Evolutionary conservation across 2,797 vertebrate genomes (phyloP).

Genomic region (Falco rusticolus): DNA sequence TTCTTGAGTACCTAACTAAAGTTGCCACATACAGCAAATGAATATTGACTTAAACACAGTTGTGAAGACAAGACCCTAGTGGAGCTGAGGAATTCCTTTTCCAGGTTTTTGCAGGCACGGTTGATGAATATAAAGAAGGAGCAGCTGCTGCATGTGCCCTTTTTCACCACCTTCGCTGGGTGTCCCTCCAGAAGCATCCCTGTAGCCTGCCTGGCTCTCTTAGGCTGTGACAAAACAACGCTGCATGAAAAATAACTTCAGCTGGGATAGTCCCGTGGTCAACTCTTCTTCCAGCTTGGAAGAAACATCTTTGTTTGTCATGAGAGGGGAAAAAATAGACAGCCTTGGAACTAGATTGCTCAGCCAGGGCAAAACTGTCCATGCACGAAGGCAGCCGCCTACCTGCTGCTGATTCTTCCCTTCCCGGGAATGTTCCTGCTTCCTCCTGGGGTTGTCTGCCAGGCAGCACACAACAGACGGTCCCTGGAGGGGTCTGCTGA

Average conservation of each 20-base stretch:
- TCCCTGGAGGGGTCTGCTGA: not conserved
- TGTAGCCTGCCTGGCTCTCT: rapidly evolving
- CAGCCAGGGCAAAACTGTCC: not conserved
- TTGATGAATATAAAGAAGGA: not conserved
- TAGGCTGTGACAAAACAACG: not conserved
- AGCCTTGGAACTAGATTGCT: not conserved
- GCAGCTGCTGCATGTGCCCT: not conserved
- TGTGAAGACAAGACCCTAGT: not conserved
- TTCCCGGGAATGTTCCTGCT: not conserved
- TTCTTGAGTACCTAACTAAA: not conserved
- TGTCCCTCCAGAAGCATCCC: not conserved
- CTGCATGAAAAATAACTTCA: not conserved
- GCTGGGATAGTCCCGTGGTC: not conserved
- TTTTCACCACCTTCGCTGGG: not conserved
- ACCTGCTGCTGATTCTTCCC: not conserved
- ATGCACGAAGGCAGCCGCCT: rapidly evolving
- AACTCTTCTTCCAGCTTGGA: not conserved
- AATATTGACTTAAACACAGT: slow-evolving; percentile 1
- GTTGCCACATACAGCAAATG: not conserved
- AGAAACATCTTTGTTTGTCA: not conserved
- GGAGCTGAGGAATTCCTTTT: not conserved
- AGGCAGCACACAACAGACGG: not conserved
- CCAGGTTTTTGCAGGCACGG: not conserved
- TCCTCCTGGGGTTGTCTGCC: not conserved
- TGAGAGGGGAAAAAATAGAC: not conserved